Evolutionary conservation across 1,140 invertebrate species (phyloP).

Genomic region (Daktulosphaira vitifoliae): DNA sequence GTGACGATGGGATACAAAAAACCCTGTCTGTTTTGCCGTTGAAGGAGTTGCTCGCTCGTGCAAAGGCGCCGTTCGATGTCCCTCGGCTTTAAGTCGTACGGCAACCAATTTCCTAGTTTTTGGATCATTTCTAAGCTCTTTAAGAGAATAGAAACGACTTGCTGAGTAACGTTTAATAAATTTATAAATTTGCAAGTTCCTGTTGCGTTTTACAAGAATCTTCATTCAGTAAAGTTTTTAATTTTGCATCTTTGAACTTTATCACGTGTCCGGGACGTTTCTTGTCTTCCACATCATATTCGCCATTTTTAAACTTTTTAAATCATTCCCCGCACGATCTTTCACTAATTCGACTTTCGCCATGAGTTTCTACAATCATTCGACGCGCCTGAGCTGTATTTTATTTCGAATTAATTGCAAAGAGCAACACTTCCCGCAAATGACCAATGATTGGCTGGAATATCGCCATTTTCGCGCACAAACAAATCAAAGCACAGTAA

Average conservation of each 20-base stretch:
- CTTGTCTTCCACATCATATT: too few relatives aligned
- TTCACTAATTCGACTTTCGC: too few relatives aligned
- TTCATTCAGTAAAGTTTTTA: too few relatives aligned
- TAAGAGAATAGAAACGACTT: neutral
- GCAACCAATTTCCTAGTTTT: neutral
- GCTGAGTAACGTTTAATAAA: neutral
- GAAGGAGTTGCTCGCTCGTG: neutral
- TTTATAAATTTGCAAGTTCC: too few relatives aligned
- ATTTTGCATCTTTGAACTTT: too few relatives aligned
- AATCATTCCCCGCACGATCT: too few relatives aligned
- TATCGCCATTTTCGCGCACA: neutral
- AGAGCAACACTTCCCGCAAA: neutral
- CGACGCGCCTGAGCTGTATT: neutral
- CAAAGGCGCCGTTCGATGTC: conserved; percentile 3
- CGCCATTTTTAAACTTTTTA: neutral
- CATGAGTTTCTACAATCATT: neutral
- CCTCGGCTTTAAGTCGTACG: neutral
- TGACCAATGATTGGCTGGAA: neutral
- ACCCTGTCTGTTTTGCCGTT: conserved; percentile 2
- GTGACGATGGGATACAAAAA: conserved; percentile 6
- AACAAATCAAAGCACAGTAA: neutral
- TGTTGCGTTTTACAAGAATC: too few relatives aligned
- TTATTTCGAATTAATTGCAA: neutral
- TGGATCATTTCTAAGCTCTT: conserved; percentile 1
- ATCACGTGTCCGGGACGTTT: too few relatives aligned